These are phyloP conservation scores for Cephus pulcher DNA, from an alignment of 2,888 invertebrate species.

Conservation along the genomic window DNA sequence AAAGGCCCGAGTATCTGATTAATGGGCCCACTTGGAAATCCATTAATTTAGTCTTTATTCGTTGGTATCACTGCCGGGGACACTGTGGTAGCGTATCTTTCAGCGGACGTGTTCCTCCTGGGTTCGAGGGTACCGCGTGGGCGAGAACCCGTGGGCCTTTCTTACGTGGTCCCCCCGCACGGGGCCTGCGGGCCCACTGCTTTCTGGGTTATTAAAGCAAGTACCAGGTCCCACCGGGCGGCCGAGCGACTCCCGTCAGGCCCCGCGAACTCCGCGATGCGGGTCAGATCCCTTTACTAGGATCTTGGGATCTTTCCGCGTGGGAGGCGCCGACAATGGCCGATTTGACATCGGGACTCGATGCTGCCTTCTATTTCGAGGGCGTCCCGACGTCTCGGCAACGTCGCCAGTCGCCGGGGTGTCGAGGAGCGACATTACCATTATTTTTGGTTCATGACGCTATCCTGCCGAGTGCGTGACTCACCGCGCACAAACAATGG, in stretches of 20 bases:
- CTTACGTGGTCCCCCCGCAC: not conserved
- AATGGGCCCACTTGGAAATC: slow-evolving; percentile 4
- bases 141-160: not conserved
- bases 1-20: slow-evolving; percentile 12
- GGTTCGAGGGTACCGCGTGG: slow-evolving; percentile 4
- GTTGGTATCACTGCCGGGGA: not conserved
- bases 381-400: not conserved
- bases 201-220: slow-evolving; percentile 10
- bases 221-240: not conserved
- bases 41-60: slow-evolving; percentile 12
- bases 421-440: not conserved
- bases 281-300: not conserved
- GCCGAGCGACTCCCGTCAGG: not conserved
- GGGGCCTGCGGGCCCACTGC: not conserved
- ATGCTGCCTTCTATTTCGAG: not conserved
- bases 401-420: not conserved
- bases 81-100: not conserved
- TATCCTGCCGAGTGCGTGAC: not conserved
- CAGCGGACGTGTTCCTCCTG: slow-evolving; percentile 1
- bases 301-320: not conserved
- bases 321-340: slow-evolving; percentile 3
- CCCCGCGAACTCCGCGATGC: slow-evolving; percentile 1
- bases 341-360: not conserved
- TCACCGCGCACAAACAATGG: not conserved
- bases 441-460: not conserved